These are phyloP conservation scores for Lanius ludovicianus DNA, from an alignment of 2,113 vertebrate genomes.

Conservation along the genomic window DNA sequence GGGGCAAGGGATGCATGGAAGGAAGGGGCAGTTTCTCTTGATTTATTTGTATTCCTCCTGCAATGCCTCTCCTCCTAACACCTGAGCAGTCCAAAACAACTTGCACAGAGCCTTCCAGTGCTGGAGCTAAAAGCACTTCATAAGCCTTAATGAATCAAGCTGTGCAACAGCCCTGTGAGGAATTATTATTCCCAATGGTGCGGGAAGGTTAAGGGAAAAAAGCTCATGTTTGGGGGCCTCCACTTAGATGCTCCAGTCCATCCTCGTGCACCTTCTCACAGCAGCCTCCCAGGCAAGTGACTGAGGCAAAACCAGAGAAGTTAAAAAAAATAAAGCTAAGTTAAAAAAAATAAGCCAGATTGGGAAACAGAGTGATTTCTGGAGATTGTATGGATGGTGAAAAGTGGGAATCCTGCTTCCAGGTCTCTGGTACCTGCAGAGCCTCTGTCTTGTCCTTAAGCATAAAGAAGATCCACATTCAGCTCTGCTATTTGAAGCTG, in stretches of 20 bases:
- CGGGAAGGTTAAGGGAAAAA: neutral
- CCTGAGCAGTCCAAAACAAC: conserved; percentile 60
- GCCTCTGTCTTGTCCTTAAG: neutral
- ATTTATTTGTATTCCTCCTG: conserved; percentile 52
- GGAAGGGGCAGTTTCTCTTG: conserved; percentile 23
- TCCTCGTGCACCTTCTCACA: neutral
- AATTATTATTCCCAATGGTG: conserved; percentile 44
- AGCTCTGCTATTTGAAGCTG: neutral
- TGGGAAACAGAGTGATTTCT: neutral
- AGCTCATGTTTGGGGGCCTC: neutral
- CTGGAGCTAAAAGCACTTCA: conserved; percentile 48
- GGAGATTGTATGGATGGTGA: neutral
- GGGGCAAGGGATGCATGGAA: conserved; percentile 8
- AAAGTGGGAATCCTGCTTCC: neutral
- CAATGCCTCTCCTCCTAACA: conserved; percentile 1
- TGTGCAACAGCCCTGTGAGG: conserved; percentile 1
- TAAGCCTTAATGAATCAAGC: conserved; percentile 61
- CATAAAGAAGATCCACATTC: neutral
- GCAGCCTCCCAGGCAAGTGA: neutral
- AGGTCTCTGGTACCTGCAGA: neutral
- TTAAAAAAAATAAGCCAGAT: neutral
- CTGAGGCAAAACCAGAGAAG: neutral
- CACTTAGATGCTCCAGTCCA: neutral
- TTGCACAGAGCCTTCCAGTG: conserved; percentile 13
- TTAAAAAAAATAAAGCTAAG: neutral